Percentiles rank a stretch among this genome's conserved stretches.
Evolutionary conservation across 1,140 invertebrate species (phyloP).

Genomic region (Pectinophora gossypiella): DNA sequence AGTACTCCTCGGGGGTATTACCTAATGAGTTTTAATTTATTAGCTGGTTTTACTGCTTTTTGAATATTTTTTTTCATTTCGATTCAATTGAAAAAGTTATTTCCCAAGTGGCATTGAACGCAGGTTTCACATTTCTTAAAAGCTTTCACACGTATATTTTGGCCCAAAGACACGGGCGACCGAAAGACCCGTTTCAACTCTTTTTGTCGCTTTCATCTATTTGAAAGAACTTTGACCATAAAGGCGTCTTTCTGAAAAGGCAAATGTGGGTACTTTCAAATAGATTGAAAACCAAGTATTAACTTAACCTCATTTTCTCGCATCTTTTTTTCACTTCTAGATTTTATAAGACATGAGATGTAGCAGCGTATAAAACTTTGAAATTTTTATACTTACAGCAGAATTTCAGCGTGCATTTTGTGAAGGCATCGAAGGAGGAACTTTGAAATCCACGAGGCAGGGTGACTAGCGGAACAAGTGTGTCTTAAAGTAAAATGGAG

Average conservation of each 20-base stretch:
- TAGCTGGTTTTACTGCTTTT: too few relatives aligned
- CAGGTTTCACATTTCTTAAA: slow-evolving; percentile 13
- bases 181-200: slow-evolving; percentile 13
- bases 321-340: not conserved
- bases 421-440: not conserved
- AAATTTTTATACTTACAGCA: not conserved
- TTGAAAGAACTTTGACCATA: slow-evolving; percentile 11
- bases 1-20: too few relatives aligned
- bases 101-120: too few relatives aligned
- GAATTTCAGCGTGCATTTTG: not conserved
- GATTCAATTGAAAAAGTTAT: too few relatives aligned
- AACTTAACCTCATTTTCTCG: too few relatives aligned
- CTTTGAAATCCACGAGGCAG: not conserved
- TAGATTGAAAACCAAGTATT: not conserved
- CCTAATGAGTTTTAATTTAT: too few relatives aligned
- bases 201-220: slow-evolving; percentile 7
- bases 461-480: too few relatives aligned
- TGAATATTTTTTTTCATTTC: too few relatives aligned
- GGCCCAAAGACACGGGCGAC: slow-evolving; percentile 5
- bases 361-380: not conserved
- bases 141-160: slow-evolving; percentile 14
- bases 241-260: slow-evolving; percentile 6
- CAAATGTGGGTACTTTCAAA: not conserved
- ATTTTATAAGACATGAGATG: not conserved
- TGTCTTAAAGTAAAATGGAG: too few relatives aligned